Conservation (phyloP, 1,140 invertebrate genomes). For the Lineus longissimus region DNA sequence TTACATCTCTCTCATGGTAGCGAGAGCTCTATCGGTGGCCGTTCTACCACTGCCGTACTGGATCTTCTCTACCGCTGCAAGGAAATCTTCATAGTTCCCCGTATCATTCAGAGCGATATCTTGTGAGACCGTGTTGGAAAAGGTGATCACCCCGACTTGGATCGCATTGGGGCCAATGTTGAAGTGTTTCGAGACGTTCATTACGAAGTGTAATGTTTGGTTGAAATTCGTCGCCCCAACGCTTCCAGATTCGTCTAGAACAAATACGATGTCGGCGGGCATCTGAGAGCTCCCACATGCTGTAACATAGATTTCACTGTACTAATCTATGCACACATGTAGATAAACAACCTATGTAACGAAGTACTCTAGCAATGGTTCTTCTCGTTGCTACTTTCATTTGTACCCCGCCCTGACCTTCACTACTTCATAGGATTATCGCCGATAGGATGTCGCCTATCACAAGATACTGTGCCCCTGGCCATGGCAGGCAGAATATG, state of each 20-base stretch:
- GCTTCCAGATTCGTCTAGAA: slow-evolving; percentile 38
- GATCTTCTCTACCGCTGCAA: slow-evolving; percentile 3
- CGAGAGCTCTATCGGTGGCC: neutral
- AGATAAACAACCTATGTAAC: too few relatives aligned
- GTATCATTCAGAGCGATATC: slow-evolving; percentile 8
- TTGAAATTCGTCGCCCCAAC: slow-evolving; percentile 35
- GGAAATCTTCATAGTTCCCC: neutral
- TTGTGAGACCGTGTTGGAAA: neutral
- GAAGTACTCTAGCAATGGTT: too few relatives aligned
- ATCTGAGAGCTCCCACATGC: slow-evolving; percentile 6
- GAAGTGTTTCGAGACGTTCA: slow-evolving; percentile 25
- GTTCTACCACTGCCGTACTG: neutral
- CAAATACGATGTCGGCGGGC: slow-evolving; percentile 31
- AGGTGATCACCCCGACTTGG: slow-evolving; percentile 13
- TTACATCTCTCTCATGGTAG: neutral
- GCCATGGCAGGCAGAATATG: too few relatives aligned
- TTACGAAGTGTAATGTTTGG: slow-evolving; percentile 29
- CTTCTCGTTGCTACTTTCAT: too few relatives aligned
- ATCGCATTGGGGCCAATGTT: slow-evolving; percentile 19
- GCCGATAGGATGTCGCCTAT: too few relatives aligned
- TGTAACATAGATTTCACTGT: slow-evolving; percentile 3
- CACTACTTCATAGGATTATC: too few relatives aligned
- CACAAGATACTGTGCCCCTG: too few relatives aligned
- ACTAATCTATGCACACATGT: too few relatives aligned
- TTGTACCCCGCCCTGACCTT: too few relatives aligned